phyloP scores from a whole-genome alignment of 2,888 invertebrate species.

The Eudasyphora cyanicolor region DNA sequence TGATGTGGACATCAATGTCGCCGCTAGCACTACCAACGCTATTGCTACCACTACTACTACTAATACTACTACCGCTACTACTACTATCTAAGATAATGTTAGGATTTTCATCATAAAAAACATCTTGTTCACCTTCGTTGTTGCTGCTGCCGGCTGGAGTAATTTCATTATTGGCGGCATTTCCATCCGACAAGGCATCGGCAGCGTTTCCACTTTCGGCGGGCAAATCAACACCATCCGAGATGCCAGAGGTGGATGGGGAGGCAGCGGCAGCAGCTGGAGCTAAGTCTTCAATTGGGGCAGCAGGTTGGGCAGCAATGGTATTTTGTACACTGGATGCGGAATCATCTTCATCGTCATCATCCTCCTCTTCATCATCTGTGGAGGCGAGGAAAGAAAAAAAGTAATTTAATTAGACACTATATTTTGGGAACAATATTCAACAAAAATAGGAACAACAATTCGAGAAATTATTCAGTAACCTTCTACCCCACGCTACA shows the following conservation, averaged over 20 bases:
- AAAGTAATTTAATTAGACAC: too few relatives aligned
- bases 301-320: slow-evolving; percentile 80
- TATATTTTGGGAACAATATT: too few relatives aligned
- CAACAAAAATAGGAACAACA: too few relatives aligned
- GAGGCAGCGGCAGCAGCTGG: slow-evolving; percentile 79
- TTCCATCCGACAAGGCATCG: slow-evolving; percentile 70
- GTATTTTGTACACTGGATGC: slow-evolving; percentile 76
- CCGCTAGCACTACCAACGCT: slow-evolving; percentile 67
- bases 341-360: slow-evolving; percentile 82
- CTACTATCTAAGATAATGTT: slow-evolving; percentile 75
- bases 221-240: slow-evolving; percentile 76
- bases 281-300: slow-evolving; percentile 77
- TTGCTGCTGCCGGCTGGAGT: slow-evolving; percentile 68
- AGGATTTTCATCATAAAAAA: slow-evolving; percentile 79
- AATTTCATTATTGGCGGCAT: slow-evolving; percentile 70
- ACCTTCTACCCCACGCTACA: too few relatives aligned
- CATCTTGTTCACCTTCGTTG: slow-evolving; percentile 80
- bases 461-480: too few relatives aligned
- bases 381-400: slow-evolving; percentile 54
- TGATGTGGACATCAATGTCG: slow-evolving; percentile 74
- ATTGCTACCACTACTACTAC: slow-evolving; percentile 69
- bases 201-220: slow-evolving; percentile 72
- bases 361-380: slow-evolving; percentile 83
- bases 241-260: slow-evolving; percentile 71
- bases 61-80: slow-evolving; percentile 72